Evolutionary conservation across 2,797 vertebrate genomes (phyloP).

Genomic region (Anguilla pacifica): DNA sequence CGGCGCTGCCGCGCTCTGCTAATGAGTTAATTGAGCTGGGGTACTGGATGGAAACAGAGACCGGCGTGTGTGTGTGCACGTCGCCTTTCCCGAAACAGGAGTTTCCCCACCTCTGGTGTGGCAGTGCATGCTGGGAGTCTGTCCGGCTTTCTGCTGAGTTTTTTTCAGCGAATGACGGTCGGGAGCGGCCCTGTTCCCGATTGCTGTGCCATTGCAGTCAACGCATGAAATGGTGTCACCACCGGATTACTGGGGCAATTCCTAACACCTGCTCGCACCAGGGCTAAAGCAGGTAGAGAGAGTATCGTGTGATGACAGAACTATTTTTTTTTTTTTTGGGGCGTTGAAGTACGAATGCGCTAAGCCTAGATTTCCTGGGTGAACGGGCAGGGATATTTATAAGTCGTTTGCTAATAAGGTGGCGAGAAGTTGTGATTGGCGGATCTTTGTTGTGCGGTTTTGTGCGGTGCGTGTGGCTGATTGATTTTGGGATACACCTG

Average conservation of each 20-base stretch:
- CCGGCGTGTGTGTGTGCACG: no score
- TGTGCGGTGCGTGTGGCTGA: not conserved
- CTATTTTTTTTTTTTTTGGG: not conserved
- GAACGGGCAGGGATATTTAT: not conserved
- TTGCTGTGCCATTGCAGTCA: not conserved
- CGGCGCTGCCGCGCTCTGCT: no score
- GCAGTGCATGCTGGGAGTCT: not conserved
- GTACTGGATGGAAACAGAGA: not conserved
- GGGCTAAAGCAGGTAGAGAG: not conserved
- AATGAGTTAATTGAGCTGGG: not conserved
- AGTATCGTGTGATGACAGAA: not conserved
- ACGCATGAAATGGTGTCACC: not conserved
- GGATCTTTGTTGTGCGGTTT: not conserved
- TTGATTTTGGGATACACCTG: not conserved
- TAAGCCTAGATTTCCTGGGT: not conserved
- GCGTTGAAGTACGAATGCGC: not conserved
- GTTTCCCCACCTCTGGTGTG: not conserved
- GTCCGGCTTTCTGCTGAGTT: not conserved
- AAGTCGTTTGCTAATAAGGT: not conserved
- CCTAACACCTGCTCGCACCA: not conserved
- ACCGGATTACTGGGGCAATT: not conserved
- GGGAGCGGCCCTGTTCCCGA: not conserved
- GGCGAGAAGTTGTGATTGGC: not conserved
- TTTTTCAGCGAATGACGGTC: not conserved
- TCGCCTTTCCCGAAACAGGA: not conserved